phyloP scores from a whole-genome alignment of 2,888 invertebrate species.

The Drosophila leonis region DNA sequence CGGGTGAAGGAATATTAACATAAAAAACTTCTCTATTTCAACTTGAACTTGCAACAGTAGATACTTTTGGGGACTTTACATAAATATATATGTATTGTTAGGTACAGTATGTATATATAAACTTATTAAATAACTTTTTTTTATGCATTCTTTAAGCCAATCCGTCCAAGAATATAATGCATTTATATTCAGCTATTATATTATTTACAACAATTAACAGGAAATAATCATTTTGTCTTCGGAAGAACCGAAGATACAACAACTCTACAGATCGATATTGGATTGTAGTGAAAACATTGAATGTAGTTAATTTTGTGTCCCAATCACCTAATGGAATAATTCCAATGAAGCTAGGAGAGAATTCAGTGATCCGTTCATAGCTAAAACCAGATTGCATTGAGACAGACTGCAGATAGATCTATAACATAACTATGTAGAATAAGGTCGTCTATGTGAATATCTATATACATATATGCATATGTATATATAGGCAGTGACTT shows the following conservation, averaged over 20 bases:
- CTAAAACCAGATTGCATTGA: background rate
- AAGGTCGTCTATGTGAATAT: background rate
- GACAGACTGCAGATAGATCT: background rate
- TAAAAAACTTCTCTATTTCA: background rate
- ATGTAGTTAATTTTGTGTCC: background rate
- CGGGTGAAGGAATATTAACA: constrained; percentile 17
- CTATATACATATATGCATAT: background rate
- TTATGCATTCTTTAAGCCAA: constrained; percentile 1
- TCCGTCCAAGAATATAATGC: constrained; percentile 31
- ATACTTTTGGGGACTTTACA: background rate
- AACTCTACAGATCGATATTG: constrained; percentile 6
- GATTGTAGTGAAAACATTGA: background rate
- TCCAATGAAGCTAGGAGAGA: background rate
- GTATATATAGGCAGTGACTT: background rate
- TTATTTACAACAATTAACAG: constrained; percentile 12
- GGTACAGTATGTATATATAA: background rate
- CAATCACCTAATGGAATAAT: background rate
- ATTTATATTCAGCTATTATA: constrained; percentile 3
- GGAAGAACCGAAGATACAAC: constrained; percentile 18
- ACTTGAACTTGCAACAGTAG: background rate
- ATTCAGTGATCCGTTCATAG: background rate
- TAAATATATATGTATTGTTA: background rate
- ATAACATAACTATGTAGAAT: background rate
- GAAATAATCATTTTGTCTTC: background rate
- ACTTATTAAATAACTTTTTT: background rate